Evolutionary conservation across 2,888 invertebrate genomes (phyloP).

Genomic region (Tetragonula carbonaria): DNA sequence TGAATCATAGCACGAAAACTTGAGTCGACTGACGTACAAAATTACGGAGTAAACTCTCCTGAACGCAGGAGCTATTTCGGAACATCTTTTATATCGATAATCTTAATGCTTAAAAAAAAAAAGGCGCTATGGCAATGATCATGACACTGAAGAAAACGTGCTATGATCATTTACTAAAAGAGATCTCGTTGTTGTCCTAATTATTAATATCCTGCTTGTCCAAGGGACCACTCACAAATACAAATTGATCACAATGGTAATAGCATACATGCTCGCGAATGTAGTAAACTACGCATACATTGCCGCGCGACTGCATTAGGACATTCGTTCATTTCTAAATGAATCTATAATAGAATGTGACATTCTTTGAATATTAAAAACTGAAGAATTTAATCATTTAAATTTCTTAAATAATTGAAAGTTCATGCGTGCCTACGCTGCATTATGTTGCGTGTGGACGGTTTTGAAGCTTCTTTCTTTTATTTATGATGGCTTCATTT

Average conservation of each 20-base stretch:
- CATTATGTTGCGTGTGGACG: not conserved
- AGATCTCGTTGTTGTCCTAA: slow-evolving; percentile 50
- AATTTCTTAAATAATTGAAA: not conserved
- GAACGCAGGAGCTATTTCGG: not conserved
- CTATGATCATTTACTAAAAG: slow-evolving; percentile 55
- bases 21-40: slow-evolving; percentile 6
- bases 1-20: slow-evolving; percentile 44
- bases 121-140: slow-evolving; percentile 19
- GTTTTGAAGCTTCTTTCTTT: not conserved
- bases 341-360: not conserved
- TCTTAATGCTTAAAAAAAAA: not conserved
- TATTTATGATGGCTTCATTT: not conserved
- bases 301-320: not conserved
- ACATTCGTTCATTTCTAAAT: not conserved
- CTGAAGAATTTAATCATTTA: not conserved
- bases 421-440: not conserved
- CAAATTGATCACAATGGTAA: slow-evolving; percentile 69
- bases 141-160: slow-evolving; percentile 30
- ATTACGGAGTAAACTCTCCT: not conserved
- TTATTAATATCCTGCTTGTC: slow-evolving; percentile 57
- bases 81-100: slow-evolving; percentile 2
- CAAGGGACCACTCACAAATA: slow-evolving; percentile 62
- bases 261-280: slow-evolving; percentile 53
- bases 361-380: not conserved
- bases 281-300: slow-evolving; percentile 46